Evolutionary conservation across 2,888 invertebrate genomes (phyloP).

Genomic region (Torymus tubicola): DNA sequence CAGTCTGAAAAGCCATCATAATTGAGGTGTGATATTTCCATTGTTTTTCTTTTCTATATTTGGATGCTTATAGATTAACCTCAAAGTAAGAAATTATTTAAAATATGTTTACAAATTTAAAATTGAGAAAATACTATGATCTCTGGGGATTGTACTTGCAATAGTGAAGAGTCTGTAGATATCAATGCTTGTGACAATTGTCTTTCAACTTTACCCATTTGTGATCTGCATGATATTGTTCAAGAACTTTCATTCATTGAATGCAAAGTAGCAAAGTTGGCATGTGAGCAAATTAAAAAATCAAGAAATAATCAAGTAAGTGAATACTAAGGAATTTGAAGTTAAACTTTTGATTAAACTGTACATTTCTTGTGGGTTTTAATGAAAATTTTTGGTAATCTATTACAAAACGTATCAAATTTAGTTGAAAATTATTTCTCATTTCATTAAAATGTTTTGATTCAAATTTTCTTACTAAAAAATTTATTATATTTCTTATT

Average conservation of each 20-base stretch:
- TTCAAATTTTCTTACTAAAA: too few species aligned
- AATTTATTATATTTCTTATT: too few species aligned
- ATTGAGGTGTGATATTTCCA: conserved; percentile 6
- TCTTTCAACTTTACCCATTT: neutral
- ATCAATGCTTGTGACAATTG: neutral
- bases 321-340: conserved; percentile 10
- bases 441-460: too few species aligned
- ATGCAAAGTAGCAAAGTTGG: conserved; percentile 44
- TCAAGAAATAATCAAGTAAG: conserved; percentile 49
- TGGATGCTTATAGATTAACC: neutral
- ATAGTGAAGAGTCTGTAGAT: conserved; percentile 17
- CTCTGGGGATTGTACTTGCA: conserved; percentile 43
- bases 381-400: too few species aligned
- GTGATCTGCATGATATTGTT: conserved; percentile 34
- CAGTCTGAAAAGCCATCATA: conserved; percentile 25
- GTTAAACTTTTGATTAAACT: too few species aligned
- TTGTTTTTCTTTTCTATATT: conserved; percentile 39
- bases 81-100: conserved; percentile 21
- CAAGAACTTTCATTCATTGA: conserved; percentile 27
- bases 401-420: too few species aligned
- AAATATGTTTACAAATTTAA: conserved; percentile 47
- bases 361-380: too few species aligned
- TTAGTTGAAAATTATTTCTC: too few species aligned
- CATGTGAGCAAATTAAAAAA: conserved; percentile 37
- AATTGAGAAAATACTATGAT: conserved; percentile 44